These are phyloP conservation scores for Panagrolaimus sp. DNA, from an alignment of 1,140 invertebrate genomes.

Conservation along the genomic window DNA sequence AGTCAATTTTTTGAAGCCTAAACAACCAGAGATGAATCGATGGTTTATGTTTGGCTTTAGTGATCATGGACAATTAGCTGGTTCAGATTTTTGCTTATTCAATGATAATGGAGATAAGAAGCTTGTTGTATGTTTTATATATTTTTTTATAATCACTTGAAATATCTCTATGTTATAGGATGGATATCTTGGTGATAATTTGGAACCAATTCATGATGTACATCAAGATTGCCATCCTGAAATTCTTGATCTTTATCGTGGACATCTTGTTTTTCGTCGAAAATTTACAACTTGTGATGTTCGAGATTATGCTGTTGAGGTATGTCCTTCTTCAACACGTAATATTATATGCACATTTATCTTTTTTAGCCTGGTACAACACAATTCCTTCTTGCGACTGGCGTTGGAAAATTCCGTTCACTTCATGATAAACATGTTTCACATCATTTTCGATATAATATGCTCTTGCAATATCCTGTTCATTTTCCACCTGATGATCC, in stretches of 20 bases:
- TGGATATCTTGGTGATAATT: conserved; percentile 26
- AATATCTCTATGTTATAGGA: too few species aligned
- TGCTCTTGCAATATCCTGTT: conserved; percentile 20
- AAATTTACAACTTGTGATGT: conserved; percentile 85
- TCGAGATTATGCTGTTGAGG: conserved; percentile 77
- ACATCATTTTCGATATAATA: conserved; percentile 28
- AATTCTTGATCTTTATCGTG: background rate
- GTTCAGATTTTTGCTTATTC: conserved; percentile 75
- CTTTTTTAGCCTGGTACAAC: conserved; percentile 38
- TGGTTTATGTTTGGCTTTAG: conserved; percentile 89
- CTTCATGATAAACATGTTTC: conserved; percentile 19
- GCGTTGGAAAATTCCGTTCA: conserved; percentile 25
- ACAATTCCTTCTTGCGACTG: conserved; percentile 46
- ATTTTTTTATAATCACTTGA: too few species aligned
- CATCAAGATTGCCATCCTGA: conserved; percentile 72
- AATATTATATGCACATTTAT: too few species aligned
- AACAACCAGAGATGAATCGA: background rate
- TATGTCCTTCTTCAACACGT: background rate
- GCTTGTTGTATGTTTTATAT: too few species aligned
- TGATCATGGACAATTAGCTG: conserved; percentile 70
- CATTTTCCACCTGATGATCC: conserved; percentile 12
- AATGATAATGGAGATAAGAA: background rate
- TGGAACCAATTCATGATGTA: conserved; percentile 62
- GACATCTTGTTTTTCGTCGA: conserved; percentile 69
- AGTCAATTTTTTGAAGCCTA: background rate